Base-by-base conservation (phyloP, 2,888 invertebrate genomes). In the Mechanitis mazaeus region DNA sequence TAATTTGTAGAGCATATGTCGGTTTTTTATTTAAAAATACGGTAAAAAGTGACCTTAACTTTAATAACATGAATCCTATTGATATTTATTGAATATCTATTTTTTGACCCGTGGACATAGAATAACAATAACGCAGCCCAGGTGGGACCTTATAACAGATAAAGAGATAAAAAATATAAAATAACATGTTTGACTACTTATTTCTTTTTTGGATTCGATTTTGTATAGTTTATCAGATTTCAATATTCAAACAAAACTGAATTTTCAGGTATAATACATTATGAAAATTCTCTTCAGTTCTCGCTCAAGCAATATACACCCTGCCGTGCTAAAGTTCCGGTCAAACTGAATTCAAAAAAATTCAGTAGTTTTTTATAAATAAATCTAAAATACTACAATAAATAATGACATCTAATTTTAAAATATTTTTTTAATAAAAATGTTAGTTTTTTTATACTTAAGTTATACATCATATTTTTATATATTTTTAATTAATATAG, bases 1-100 rank as follows among this genome's bases (percentile, higher is more conserved):
- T 89, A 88, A 89, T 89, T 87, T 85, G 82, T 84, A 75, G 83
- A 87, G 87, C 89, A 87, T 87, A 88, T 87, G 90, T 81, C 82
- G 74, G 78, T 85, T 87, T 87, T 84, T 75, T 73, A 74, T 63
- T 67, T 68, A 80, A 81, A 81, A 77, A 72, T 61, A 71, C 57
- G 61, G 74, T 79, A 84, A 86, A 89, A 87, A 85, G 77, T 89
- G 88, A 89, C 87, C 89, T 83, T 82, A 71, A 77, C 77, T 78
- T 74, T 75, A 80, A 79, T 79, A 85, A 83, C 85, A 83, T 84
- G 83, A 83, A 81, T 82, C 81, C 79, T 79, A 81, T 80, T 77
- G 81, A 76, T 74, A 77, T 82, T 82, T 81, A 82, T 87, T 83
- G 79, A 85, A 83, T 75, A 78, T 80, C 81, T 50, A 50, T 50